Evolutionary conservation across 1,140 invertebrate species (phyloP).

Genomic region (Drosophila suzukii): DNA sequence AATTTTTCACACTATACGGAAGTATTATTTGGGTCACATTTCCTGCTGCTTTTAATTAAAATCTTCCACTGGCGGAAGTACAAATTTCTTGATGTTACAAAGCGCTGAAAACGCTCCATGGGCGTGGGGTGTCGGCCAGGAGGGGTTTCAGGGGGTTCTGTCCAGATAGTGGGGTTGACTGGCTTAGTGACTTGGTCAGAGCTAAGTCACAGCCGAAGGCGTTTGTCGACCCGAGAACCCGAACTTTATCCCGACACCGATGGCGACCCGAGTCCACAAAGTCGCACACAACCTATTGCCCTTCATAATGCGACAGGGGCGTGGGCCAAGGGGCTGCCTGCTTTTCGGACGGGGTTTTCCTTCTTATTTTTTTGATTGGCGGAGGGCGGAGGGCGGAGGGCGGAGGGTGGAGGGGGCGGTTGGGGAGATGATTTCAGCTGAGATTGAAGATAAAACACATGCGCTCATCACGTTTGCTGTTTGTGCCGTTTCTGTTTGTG

Average conservation of each 20-base stretch:
- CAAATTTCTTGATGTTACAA: slow-evolving; percentile 72
- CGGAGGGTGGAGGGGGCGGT: background rate
- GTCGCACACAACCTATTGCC: slow-evolving; percentile 71
- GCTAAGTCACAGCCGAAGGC: slow-evolving; percentile 56
- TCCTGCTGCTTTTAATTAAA: slow-evolving; percentile 83
- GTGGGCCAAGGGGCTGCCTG: background rate
- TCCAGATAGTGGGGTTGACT: slow-evolving; percentile 33
- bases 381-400: too few relatives aligned
- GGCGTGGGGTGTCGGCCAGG: background rate
- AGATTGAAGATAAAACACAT: slow-evolving; percentile 83
- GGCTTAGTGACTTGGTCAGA: slow-evolving; percentile 62
- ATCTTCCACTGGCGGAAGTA: slow-evolving; percentile 76
- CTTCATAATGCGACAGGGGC: slow-evolving; percentile 55
- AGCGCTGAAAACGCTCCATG: slow-evolving; percentile 50
- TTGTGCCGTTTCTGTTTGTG: slow-evolving; percentile 64
- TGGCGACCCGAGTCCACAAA: slow-evolving; percentile 37
- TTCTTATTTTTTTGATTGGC: background rate
- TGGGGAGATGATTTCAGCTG: slow-evolving; percentile 75
- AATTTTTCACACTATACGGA: slow-evolving; percentile 80
- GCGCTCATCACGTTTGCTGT: slow-evolving; percentile 76
- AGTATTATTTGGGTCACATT: slow-evolving; percentile 83
- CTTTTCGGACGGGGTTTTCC: background rate
- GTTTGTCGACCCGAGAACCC: slow-evolving; percentile 48
- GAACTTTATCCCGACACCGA: slow-evolving; percentile 48
- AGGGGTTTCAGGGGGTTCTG: background rate